phyloP scores from a whole-genome alignment of 2,888 invertebrate genomes.

The Malacosoma neustria region DNA sequence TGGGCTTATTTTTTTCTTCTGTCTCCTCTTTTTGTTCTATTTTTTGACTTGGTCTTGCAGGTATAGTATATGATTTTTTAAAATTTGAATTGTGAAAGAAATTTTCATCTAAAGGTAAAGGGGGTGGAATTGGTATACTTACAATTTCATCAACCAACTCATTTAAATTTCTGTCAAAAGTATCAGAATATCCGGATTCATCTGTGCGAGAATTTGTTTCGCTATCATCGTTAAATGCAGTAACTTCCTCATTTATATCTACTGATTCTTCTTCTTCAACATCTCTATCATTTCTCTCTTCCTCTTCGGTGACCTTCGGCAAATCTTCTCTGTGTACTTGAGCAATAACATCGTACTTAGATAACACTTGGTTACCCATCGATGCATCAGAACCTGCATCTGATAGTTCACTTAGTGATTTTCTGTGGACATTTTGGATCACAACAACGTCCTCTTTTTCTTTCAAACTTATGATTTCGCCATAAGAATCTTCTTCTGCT shows the following conservation, averaged over 20 bases:
- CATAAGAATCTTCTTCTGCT: slow-evolving; percentile 63
- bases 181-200: slow-evolving; percentile 65
- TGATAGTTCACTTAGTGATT: slow-evolving; percentile 55
- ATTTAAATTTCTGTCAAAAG: slow-evolving; percentile 41
- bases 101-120: slow-evolving; percentile 52
- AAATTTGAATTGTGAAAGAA: slow-evolving; percentile 34
- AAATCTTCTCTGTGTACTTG: slow-evolving; percentile 75
- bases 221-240: slow-evolving; percentile 53
- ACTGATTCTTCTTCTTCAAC: slow-evolving; percentile 16
- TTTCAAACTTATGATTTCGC: slow-evolving; percentile 43
- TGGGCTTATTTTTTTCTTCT: slow-evolving; percentile 25
- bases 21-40: slow-evolving; percentile 16
- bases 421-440: slow-evolving; percentile 33
- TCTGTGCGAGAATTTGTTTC: slow-evolving; percentile 59
- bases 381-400: slow-evolving; percentile 64
- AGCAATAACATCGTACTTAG: slow-evolving; percentile 73
- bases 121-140: slow-evolving; percentile 55
- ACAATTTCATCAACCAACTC: slow-evolving; percentile 30
- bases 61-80: slow-evolving; percentile 32
- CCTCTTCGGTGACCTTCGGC: slow-evolving; percentile 51
- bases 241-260: slow-evolving; percentile 38
- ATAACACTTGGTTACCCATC: slow-evolving; percentile 52
- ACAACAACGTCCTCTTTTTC: slow-evolving; percentile 34
- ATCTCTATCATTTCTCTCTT: slow-evolving; percentile 35
- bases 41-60: slow-evolving; percentile 23